Percentiles rank a stretch among this genome's conserved stretches.
phyloP scores from a whole-genome alignment of 2,113 vertebrate species.

The Xenotilapia longispinis region DNA sequence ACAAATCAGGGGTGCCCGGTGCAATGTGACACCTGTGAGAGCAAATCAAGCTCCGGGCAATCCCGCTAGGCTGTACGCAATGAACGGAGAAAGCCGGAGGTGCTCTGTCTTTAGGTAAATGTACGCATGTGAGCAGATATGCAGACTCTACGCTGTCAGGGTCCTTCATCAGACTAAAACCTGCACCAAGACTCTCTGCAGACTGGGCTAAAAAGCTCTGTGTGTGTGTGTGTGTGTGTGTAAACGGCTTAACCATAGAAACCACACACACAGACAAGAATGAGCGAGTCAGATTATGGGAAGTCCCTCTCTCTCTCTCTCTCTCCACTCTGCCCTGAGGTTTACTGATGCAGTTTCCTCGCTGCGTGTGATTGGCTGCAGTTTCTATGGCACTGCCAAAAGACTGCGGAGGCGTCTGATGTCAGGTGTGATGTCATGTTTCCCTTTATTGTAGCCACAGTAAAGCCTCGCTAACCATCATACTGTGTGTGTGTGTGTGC shows the following conservation, averaged over 20 bases:
- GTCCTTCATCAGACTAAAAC: background rate
- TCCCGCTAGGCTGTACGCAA: accelerated
- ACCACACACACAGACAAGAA: background rate
- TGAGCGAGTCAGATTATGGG: conserved; percentile 34
- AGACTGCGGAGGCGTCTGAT: conserved; percentile 34
- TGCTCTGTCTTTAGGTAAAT: background rate
- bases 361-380: background rate
- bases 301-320: conserved; percentile 50
- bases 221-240: background rate
- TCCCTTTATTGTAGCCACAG: conserved; percentile 33
- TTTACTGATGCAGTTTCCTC: conserved; percentile 51
- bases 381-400: conserved; percentile 3
- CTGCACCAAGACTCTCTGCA: background rate
- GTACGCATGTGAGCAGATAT: accelerated
- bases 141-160: background rate
- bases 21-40: background rate
- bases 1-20: background rate
- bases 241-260: background rate
- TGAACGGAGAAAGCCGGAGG: background rate
- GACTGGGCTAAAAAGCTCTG: accelerated
- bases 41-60: background rate
- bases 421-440: conserved; percentile 54
- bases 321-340: conserved; percentile 25
- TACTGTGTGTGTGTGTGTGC: background rate
- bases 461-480: conserved; percentile 6